Evolutionary conservation across 1,140 invertebrate species (phyloP).

Genomic region (Tetragnatha versicolor): DNA sequence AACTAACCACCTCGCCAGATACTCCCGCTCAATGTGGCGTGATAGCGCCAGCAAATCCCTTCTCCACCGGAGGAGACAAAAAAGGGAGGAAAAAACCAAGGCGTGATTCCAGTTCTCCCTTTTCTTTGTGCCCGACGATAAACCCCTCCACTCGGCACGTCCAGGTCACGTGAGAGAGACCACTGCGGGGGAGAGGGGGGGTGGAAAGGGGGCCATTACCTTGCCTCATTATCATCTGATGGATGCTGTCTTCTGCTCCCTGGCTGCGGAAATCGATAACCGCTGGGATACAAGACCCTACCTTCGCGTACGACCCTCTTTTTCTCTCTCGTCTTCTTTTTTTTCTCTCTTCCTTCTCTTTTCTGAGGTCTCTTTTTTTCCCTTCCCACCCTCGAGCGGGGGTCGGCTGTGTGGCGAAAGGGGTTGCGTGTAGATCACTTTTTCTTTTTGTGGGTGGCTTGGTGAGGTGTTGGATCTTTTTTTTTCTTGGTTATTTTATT

Average conservation of each 20-base stretch:
- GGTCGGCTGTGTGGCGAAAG: constrained; percentile 4
- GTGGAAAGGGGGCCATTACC: constrained; percentile 47
- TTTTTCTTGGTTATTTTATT: too few species aligned
- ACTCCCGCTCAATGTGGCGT: constrained; percentile 54
- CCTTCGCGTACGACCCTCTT: constrained; percentile 37
- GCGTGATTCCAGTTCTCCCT: constrained; percentile 51
- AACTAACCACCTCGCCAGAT: constrained; percentile 48
- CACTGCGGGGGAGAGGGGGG: constrained; percentile 25
- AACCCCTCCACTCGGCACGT: constrained; percentile 54
- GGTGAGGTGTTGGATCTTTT: too few species aligned
- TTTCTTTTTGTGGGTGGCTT: too few species aligned
- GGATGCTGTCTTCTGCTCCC: constrained; percentile 52
- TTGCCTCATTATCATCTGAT: constrained; percentile 56
- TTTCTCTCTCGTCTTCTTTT: neutral
- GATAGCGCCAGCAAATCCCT: constrained; percentile 54
- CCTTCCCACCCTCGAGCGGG: neutral
- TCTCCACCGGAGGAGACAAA: neutral
- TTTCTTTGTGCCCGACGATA: constrained; percentile 41
- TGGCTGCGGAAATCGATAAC: constrained; percentile 51
- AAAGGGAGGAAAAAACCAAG: constrained; percentile 23
- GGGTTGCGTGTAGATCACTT: too few species aligned
- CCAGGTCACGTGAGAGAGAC: constrained; percentile 47
- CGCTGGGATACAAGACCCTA: constrained; percentile 53
- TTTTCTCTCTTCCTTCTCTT: neutral
- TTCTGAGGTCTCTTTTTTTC: constrained; percentile 7